Conservation (phyloP, 2,888 invertebrate genomes). For the Athalia rosae region DNA sequence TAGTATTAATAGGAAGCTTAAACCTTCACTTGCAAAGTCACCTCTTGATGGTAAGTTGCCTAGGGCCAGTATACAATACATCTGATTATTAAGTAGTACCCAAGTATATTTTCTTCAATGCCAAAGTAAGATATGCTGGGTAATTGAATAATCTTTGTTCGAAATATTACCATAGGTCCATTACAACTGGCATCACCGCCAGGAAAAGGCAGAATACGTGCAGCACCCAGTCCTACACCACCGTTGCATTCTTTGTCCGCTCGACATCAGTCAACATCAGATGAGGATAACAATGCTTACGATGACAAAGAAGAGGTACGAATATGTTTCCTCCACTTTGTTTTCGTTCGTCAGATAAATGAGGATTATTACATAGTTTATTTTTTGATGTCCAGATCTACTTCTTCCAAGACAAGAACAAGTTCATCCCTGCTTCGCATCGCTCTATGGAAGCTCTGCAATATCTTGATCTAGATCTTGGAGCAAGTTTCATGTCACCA, state of each 20-base stretch:
- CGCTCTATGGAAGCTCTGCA: constrained; percentile 77
- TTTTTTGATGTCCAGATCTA: constrained; percentile 67
- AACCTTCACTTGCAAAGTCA: constrained; percentile 76
- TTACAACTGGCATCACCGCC: constrained; percentile 72
- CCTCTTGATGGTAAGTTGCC: constrained; percentile 63
- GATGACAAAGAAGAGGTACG: constrained; percentile 73
- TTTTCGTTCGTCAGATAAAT: constrained; percentile 30
- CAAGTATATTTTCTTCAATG: not conserved
- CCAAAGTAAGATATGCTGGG: not conserved
- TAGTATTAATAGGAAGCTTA: constrained; percentile 86
- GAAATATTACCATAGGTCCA: constrained; percentile 58
- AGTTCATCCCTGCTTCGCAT: constrained; percentile 68
- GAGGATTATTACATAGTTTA: not conserved
- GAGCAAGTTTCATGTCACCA: constrained; percentile 70
- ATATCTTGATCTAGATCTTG: constrained; percentile 87
- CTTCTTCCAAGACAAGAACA: constrained; percentile 69
- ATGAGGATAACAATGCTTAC: constrained; percentile 72
- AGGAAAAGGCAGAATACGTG: constrained; percentile 72
- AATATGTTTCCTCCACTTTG: constrained; percentile 34
- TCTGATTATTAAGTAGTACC: not conserved
- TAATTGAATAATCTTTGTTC: not conserved
- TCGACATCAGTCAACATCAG: constrained; percentile 71
- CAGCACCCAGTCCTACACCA: constrained; percentile 77
- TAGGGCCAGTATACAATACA: not conserved
- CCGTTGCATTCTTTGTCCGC: constrained; percentile 63